A percentile compares a stretch with the other conserved stretches of the same genome.
phyloP scores from a whole-genome alignment of 2,113 vertebrate species.

The Lophochroa leadbeateri region DNA sequence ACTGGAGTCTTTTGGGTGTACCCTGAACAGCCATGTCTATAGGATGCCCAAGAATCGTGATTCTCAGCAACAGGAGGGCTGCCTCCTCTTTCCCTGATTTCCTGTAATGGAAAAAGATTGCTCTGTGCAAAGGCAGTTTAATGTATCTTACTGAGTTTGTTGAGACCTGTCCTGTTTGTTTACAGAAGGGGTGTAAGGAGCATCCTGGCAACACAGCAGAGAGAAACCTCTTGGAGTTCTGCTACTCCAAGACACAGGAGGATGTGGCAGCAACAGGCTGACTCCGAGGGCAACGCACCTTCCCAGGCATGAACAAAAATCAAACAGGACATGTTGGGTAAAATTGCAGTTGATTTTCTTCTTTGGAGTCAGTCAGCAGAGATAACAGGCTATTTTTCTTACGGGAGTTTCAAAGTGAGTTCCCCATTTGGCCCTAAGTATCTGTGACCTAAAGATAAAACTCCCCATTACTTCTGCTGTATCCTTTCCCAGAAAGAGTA shows the following conservation, averaged over 20 bases:
- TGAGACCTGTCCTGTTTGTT: not conserved
- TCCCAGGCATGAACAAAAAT: not conserved
- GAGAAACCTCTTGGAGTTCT: not conserved
- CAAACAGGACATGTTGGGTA: accelerated
- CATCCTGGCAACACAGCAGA: not conserved
- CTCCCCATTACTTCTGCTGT: not conserved
- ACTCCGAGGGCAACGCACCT: not conserved
- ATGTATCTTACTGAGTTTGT: not conserved
- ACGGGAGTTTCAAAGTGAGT: not conserved
- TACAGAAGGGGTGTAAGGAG: not conserved
- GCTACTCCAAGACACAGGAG: accelerated
- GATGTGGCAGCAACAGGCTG: not conserved
- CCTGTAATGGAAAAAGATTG: not conserved
- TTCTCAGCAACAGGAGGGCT: not conserved
- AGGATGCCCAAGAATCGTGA: not conserved
- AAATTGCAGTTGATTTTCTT: not conserved
- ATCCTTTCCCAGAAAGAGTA: not conserved
- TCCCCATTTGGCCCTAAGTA: not conserved
- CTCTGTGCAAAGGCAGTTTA: not conserved
- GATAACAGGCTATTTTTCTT: not conserved
- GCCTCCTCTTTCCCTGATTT: not conserved
- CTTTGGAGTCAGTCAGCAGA: not conserved
- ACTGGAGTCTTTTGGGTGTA: not conserved
- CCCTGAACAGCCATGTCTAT: accelerated
- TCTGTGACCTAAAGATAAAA: not conserved